These are phyloP conservation scores for Conchocele bisecta DNA, from an alignment of 2,888 invertebrate genomes.

Conservation along the genomic window DNA sequence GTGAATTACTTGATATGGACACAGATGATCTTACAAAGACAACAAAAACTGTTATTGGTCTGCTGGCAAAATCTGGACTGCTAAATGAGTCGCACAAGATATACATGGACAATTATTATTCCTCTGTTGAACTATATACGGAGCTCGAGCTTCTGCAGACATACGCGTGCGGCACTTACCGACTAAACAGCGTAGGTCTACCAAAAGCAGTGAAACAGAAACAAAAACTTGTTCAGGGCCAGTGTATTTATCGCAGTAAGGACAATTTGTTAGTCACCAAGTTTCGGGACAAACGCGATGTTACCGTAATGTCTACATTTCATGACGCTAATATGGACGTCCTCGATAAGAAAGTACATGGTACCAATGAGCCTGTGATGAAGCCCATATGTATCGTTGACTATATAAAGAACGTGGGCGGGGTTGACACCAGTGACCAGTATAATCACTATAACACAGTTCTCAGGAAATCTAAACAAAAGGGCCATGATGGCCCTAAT, in stretches of 20 bases:
- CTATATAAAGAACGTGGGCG: conserved; percentile 30
- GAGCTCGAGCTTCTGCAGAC: conserved; percentile 21
- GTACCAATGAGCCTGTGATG: no score
- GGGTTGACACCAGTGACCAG: conserved; percentile 33
- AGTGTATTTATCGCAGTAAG: no score
- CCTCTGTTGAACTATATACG: conserved; percentile 20
- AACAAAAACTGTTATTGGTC: conserved; percentile 37
- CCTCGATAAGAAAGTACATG: no score
- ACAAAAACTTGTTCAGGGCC: no score
- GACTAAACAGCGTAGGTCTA: conserved; percentile 19
- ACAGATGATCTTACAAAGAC: background rate
- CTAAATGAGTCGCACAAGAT: conserved; percentile 33
- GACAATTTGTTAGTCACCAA: conserved; percentile 35
- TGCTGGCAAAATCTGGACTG: conserved; percentile 18
- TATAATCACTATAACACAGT: no score
- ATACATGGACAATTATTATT: conserved; percentile 50
- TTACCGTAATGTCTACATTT: conserved; percentile 31
- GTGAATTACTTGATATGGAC: no score
- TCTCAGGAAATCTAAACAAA: no score
- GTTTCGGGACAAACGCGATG: conserved; percentile 37
- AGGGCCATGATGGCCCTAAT: no score
- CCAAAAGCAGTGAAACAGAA: conserved; percentile 11
- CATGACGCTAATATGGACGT: conserved; percentile 32
- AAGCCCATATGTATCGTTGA: conserved; percentile 21
- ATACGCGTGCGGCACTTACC: conserved; percentile 35